Percentiles rank a stretch among this genome's conserved stretches.
phyloP scores from a whole-genome alignment of 2,888 invertebrate genomes.

The Brachyptera putata region DNA sequence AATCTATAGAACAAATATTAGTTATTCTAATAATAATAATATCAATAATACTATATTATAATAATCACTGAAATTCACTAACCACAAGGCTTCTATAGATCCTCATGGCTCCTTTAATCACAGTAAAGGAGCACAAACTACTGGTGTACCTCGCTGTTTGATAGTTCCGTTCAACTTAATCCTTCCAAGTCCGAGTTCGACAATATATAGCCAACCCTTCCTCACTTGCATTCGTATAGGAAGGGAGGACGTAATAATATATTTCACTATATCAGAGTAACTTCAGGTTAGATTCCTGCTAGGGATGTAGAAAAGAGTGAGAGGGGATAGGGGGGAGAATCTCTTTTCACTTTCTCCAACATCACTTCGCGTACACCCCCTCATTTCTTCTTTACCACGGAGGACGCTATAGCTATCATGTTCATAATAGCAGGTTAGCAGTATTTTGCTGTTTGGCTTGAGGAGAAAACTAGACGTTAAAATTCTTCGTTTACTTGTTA shows the following conservation, averaged over 20 bases:
- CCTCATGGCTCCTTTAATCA: slow-evolving; percentile 27
- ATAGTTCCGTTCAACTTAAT: slow-evolving; percentile 14
- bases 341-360: slow-evolving; percentile 17
- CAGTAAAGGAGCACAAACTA: slow-evolving; percentile 15
- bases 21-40: too few species aligned
- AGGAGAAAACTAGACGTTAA: slow-evolving; percentile 17
- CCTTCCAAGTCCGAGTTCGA: background rate
- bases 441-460: background rate
- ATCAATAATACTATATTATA: too few species aligned
- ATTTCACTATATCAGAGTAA: background rate
- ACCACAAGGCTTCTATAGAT: slow-evolving; percentile 32
- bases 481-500: slow-evolving; percentile 10
- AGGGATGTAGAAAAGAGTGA: background rate
- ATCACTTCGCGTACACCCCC: slow-evolving; percentile 12
- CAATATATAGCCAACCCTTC: slow-evolving; percentile 26
- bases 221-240: slow-evolving; percentile 10
- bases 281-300: background rate
- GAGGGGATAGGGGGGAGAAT: background rate
- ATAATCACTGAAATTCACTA: slow-evolving; percentile 17
- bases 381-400: background rate
- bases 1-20: background rate
- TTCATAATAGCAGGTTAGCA: background rate
- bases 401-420: background rate
- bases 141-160: slow-evolving; percentile 9
- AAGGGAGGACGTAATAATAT: slow-evolving; percentile 1